Evolutionary conservation across 2,113 vertebrate genomes (phyloP).

Genomic region (Neolamprologus brichardi): DNA sequence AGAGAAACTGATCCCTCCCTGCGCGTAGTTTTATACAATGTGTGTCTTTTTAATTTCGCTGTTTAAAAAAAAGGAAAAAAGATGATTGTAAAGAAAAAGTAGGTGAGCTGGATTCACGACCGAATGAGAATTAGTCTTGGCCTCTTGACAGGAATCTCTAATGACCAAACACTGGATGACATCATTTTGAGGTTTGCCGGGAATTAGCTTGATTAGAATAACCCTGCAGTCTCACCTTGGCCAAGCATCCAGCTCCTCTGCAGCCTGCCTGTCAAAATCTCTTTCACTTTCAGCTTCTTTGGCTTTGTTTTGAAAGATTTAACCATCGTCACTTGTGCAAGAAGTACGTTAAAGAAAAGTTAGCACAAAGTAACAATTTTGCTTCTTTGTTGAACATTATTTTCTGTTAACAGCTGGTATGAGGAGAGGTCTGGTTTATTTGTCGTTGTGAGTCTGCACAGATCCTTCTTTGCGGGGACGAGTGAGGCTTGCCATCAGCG

Average conservation of each 20-base stretch:
- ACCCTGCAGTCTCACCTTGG: conserved; percentile 58
- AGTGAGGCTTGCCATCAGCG: conserved; percentile 62
- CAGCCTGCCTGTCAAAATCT: conserved; percentile 30
- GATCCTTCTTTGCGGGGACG: conserved; percentile 41
- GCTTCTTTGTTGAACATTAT: conserved; percentile 39
- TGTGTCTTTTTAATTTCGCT: conserved; percentile 22
- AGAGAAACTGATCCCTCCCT: not conserved
- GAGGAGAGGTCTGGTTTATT: conserved; percentile 15
- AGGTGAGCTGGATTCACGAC: conserved; percentile 37
- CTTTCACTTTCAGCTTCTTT: conserved; percentile 4
- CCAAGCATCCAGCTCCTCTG: conserved; percentile 31
- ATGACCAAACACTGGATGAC: conserved; percentile 66
- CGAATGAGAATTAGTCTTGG: conserved; percentile 59
- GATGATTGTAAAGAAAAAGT: not conserved
- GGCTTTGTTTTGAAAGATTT: not conserved
- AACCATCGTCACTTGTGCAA: conserved; percentile 14
- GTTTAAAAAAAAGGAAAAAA: not conserved
- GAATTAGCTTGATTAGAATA: conserved; percentile 72
- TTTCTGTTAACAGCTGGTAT: not conserved
- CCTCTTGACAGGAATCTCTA: conserved; percentile 50
- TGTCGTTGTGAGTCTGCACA: conserved; percentile 59
- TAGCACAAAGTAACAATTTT: not conserved
- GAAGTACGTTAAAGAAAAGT: conserved; percentile 17
- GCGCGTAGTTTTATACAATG: not conserved
- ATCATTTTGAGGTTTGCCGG: conserved; percentile 61